Evolutionary conservation across 2,113 vertebrate genomes (phyloP), one percentile per base, ranked within the genome.

Genomic region (Catagonus wagneri): DNA sequence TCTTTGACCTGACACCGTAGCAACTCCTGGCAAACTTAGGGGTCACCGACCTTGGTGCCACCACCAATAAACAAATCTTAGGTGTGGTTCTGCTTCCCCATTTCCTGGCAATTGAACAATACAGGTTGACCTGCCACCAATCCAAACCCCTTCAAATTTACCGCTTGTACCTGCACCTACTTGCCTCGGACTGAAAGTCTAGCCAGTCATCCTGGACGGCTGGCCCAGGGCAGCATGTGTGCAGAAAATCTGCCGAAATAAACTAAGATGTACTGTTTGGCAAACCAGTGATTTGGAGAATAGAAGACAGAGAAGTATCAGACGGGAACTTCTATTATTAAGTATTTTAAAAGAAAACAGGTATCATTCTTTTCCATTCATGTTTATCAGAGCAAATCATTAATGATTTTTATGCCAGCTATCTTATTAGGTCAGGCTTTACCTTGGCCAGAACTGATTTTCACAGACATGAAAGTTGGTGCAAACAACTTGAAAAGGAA

Each of bases 381-480:
- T 29, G 25, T 58, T 96, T 94, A 90, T 79, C 39, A 29, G 50
- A 92, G 25, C 52, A 93, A 76, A 95, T 96, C 66, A 32, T 80
- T 83, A 34, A 71, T 81, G 22, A 83, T 79, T 96, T 97, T 84
- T 94, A 72, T 88, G 76, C 22, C 84, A 81, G 22, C 63, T 54
- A n/a, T 84, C 61, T 93, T 44, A 89, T 66, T 69, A 81, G 76
- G 75, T 78, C 84, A 90, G 20, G 36, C 63, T 63, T 58, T 65
- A 44, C 32, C 29, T 6, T 1, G 61, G 89, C 72, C 84, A 87
- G 66, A 71, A 63, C 36, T 78, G 72, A 93, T 84, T 94, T 90
- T 89, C 22, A 17, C 76, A 92, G 79, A 88, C 83, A 44, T 39
- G 39, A 94, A 92, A 92, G 63, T 34, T 89, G 92, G 92, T 96